phyloP scores from a whole-genome alignment of 2,113 vertebrate genomes.

The Cephalopterus ornatus region DNA sequence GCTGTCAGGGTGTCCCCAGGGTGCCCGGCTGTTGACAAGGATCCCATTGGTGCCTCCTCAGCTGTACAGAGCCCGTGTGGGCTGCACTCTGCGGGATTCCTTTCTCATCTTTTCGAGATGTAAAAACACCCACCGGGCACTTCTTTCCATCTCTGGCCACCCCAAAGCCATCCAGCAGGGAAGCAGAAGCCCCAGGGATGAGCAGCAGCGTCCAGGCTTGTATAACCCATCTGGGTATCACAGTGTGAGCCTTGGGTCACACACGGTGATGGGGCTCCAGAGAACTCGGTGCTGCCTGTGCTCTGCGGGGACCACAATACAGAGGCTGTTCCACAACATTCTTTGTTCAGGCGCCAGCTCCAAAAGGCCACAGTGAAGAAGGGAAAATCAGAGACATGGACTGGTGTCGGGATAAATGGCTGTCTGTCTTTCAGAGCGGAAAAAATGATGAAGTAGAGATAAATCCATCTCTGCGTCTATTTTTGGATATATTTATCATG shows the following conservation, averaged over 20 bases:
- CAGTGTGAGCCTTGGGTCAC: background rate
- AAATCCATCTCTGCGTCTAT: background rate
- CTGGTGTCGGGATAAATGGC: background rate
- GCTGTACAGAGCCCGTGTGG: background rate
- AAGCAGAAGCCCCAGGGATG: background rate
- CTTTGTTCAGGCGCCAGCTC: background rate
- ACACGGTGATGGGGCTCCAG: background rate
- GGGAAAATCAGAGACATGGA: background rate
- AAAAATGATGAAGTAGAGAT: background rate
- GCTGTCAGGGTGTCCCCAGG: accelerated
- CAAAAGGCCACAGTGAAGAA: background rate
- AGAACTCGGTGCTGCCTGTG: background rate
- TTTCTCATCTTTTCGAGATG: background rate
- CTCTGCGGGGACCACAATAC: background rate
- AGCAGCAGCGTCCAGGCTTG: accelerated
- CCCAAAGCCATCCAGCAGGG: background rate
- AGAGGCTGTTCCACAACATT: background rate
- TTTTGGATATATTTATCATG: background rate
- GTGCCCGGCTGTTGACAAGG: background rate
- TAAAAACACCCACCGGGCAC: background rate
- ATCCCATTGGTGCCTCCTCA: background rate
- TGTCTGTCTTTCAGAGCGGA: background rate
- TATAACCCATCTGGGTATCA: background rate
- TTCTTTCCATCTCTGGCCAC: background rate
- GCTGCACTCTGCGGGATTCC: background rate